These are phyloP conservation scores for Cebuella pygmaea DNA, from an alignment of 2,797 vertebrate species.

Conservation along the genomic window DNA sequence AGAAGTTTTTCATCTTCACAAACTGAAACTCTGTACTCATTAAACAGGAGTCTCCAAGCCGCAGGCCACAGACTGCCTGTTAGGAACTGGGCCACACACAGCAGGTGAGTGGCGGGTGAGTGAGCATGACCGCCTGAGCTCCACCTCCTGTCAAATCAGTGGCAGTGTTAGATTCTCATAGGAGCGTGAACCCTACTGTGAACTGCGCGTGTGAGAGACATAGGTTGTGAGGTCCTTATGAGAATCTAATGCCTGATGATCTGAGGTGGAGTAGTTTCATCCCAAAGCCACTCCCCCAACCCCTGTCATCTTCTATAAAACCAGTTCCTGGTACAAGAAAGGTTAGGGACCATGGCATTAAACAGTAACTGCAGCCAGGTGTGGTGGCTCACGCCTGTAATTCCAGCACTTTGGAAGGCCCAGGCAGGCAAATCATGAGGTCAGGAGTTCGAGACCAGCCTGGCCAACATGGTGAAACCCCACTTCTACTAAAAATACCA, in stretches of 20 bases:
- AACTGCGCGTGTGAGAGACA: fast-evolving
- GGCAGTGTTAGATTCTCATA: neutral
- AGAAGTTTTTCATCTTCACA: neutral
- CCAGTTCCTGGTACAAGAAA: neutral
- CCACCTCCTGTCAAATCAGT: neutral
- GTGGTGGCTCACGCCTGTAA: too few relatives aligned
- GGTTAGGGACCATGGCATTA: neutral
- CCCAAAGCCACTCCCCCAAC: neutral
- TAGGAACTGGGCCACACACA: neutral
- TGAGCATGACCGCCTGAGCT: neutral
- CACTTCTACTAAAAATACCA: too few relatives aligned
- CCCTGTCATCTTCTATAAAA: neutral
- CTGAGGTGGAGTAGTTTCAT: neutral
- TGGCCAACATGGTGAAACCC: too few relatives aligned
- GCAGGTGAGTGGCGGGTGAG: too few relatives aligned
- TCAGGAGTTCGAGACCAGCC: too few relatives aligned
- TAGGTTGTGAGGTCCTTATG: neutral
- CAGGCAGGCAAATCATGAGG: too few relatives aligned
- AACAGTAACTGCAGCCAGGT: neutral
- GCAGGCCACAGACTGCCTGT: neutral
- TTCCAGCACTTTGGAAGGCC: too few relatives aligned
- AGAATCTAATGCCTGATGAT: neutral
- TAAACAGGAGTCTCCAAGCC: neutral
- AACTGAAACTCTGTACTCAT: neutral
- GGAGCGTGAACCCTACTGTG: neutral